phyloP scores from a whole-genome alignment of 2,888 invertebrate genomes.

The Melangyna quadrimaculata region DNA sequence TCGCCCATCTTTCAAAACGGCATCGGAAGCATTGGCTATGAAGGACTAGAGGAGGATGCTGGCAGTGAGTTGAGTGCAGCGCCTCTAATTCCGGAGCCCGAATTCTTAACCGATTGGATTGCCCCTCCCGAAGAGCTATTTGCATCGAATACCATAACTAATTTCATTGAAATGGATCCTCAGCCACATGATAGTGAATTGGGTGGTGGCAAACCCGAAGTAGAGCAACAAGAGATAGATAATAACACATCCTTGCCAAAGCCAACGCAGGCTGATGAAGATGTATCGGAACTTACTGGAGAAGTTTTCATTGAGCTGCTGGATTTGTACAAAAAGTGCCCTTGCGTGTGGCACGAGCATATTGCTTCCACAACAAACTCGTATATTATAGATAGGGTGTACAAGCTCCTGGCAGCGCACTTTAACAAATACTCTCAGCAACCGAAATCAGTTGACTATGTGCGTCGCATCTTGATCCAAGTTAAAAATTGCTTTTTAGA shows the following conservation, averaged over 20 bases:
- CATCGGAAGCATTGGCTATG: not conserved
- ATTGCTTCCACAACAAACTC: slow-evolving; percentile 28
- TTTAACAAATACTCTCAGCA: slow-evolving; percentile 46
- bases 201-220: not conserved
- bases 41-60: slow-evolving; percentile 28
- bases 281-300: slow-evolving; percentile 45
- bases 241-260: not conserved
- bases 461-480: slow-evolving; percentile 34
- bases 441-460: slow-evolving; percentile 40
- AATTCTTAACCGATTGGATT: slow-evolving; percentile 57
- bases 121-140: slow-evolving; percentile 59
- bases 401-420: slow-evolving; percentile 26
- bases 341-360: slow-evolving; percentile 48
- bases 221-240: not conserved
- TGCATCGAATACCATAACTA: slow-evolving; percentile 49
- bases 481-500: slow-evolving; percentile 50
- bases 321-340: slow-evolving; percentile 55
- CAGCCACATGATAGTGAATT: not conserved
- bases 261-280: slow-evolving; percentile 1
- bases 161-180: slow-evolving; percentile 52
- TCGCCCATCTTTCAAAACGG: slow-evolving; percentile 31
- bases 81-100: slow-evolving; percentile 29
- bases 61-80: slow-evolving; percentile 38
- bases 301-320: slow-evolving; percentile 56
- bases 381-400: slow-evolving; percentile 24